These are phyloP conservation scores for Umimayanthus chanpuru DNA, from an alignment of 92 coral and sea anemone genomes.

Conservation along the genomic window DNA sequence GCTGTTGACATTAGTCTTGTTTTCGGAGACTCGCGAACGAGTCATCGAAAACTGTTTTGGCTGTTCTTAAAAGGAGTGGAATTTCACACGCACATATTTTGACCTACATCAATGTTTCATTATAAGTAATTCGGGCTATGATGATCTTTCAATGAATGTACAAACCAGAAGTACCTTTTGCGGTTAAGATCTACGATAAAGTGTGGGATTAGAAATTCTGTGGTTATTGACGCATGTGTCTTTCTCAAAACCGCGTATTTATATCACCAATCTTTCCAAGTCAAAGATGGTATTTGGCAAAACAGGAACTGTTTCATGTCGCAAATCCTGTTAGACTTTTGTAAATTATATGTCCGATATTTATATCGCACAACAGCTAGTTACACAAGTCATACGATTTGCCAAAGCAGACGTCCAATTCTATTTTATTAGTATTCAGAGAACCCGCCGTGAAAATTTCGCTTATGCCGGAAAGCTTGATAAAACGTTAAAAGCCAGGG, in stretches of 20 bases:
- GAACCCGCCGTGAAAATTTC: background rate
- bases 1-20: constrained; percentile 39
- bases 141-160: constrained; percentile 39
- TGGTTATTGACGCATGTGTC: constrained; percentile 24
- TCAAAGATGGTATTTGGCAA: background rate
- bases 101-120: constrained; percentile 46
- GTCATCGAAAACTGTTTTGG: constrained; percentile 34
- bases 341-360: constrained; percentile 7
- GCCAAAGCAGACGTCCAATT: constrained; percentile 6
- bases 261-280: background rate
- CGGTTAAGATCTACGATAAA: constrained; percentile 36
- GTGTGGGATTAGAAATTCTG: constrained; percentile 39
- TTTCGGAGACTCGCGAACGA: constrained; percentile 19
- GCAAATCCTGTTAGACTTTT: background rate
- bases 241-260: constrained; percentile 28
- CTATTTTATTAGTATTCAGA: background rate
- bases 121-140: constrained; percentile 25
- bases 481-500: background rate
- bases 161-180: constrained; percentile 33
- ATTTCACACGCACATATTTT: constrained; percentile 41
- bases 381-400: background rate
- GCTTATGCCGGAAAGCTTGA: background rate
- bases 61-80: constrained; percentile 28
- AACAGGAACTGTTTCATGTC: constrained; percentile 1
- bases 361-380: background rate